Evolutionary conservation across 2,888 invertebrate genomes (phyloP).

Genomic region (Azorinus chamasolen): DNA sequence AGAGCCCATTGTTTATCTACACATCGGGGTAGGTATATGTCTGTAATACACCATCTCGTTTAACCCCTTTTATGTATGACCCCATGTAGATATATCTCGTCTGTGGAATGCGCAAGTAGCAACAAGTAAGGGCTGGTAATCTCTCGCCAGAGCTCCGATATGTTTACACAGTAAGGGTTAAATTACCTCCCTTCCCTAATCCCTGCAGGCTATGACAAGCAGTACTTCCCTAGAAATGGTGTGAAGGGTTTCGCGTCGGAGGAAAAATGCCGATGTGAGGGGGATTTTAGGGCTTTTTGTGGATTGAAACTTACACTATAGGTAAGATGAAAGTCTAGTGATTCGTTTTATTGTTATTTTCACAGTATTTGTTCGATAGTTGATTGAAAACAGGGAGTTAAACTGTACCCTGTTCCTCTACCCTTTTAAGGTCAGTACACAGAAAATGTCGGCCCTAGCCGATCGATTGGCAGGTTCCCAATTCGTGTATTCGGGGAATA

Average conservation of each 20-base stretch:
- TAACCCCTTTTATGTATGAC: too few relatives aligned
- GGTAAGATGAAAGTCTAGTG: slow-evolving; percentile 46
- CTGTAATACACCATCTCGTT: too few relatives aligned
- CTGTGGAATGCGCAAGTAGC: too few relatives aligned
- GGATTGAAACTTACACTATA: slow-evolving; percentile 32
- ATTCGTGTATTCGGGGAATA: slow-evolving; percentile 18
- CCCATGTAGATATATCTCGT: too few relatives aligned
- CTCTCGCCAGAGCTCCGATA: background rate
- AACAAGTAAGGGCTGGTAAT: too few relatives aligned
- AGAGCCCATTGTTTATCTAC: too few relatives aligned
- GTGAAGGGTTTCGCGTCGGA: slow-evolving; percentile 50
- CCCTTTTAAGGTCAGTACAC: slow-evolving; percentile 65
- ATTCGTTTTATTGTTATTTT: slow-evolving; percentile 7
- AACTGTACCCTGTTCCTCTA: slow-evolving; percentile 58
- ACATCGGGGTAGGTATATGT: too few relatives aligned
- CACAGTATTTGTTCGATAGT: background rate
- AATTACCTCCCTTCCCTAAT: slow-evolving; percentile 62
- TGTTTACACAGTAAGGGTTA: slow-evolving; percentile 62
- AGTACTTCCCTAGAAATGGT: slow-evolving; percentile 39
- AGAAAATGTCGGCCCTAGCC: slow-evolving; percentile 68
- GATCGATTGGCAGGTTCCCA: slow-evolving; percentile 63
- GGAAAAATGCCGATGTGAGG: slow-evolving; percentile 37
- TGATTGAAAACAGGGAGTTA: slow-evolving; percentile 24
- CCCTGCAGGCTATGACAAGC: slow-evolving; percentile 66
- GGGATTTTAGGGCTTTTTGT: slow-evolving; percentile 32